Conservation (phyloP, 2,888 invertebrate genomes). For the Nomada goodeniana region DNA sequence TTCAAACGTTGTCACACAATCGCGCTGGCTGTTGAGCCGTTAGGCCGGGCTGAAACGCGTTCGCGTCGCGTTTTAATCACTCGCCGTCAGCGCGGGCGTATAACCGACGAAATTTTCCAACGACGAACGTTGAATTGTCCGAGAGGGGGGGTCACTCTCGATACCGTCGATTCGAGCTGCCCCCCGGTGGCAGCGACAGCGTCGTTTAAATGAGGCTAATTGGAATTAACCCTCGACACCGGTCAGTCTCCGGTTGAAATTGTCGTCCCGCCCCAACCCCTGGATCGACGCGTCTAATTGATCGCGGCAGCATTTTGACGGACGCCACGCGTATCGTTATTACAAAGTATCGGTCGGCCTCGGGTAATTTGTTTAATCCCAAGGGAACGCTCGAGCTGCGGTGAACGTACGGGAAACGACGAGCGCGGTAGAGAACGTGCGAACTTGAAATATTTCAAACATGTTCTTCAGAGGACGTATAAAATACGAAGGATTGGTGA, state of each 20-base stretch:
- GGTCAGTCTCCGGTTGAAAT: conserved; percentile 10
- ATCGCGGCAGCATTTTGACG: neutral
- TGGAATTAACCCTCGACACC: conserved; percentile 14
- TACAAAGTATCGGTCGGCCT: neutral
- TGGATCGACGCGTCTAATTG: conserved; percentile 6
- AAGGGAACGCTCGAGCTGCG: neutral
- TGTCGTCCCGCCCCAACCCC: neutral
- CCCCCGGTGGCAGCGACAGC: neutral
- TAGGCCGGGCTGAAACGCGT: conserved; percentile 8
- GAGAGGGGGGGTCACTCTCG: neutral
- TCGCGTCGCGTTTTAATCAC: conserved; percentile 24
- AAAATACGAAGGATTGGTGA: no score
- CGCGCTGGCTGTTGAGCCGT: conserved; percentile 1
- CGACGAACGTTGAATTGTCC: neutral
- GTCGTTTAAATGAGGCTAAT: conserved; percentile 15
- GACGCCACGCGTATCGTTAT: neutral
- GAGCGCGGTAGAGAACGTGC: no score
- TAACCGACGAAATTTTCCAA: conserved; percentile 6
- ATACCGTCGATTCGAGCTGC: conserved; percentile 1
- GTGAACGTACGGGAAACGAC: no score
- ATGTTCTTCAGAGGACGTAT: no score
- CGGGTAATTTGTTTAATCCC: neutral
- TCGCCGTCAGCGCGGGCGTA: neutral
- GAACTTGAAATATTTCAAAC: no score
- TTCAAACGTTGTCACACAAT: conserved; percentile 43